Base-by-base conservation (phyloP, 64 coral and sea anemone genomes). In the Actinia equina region DNA sequence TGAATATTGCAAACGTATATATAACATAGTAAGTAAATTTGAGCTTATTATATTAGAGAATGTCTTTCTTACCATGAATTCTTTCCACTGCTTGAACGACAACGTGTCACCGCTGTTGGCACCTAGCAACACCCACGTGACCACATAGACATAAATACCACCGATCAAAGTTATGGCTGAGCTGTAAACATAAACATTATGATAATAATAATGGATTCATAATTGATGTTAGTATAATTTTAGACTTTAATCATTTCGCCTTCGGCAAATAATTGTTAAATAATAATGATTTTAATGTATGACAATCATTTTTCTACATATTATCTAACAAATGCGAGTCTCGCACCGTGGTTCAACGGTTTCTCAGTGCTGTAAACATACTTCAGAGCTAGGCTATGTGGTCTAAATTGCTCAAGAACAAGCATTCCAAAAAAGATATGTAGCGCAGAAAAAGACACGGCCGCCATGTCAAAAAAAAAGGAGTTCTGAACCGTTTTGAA, bases 91-190 rank as follows among this genome's bases (percentile, higher is more conserved):
- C 13, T 6, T 10, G 78, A 81, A 81, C 52, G 83, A 85, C 17
- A 85, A 61, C 7, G 55, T 60, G 10, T 43, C 51, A 85, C 54
- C 62, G 53, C n/a, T 60, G 55, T 85, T 54, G 8, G 7, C 3
- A 27, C 59, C 83, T 4, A 85, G 83, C 19, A 85, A 54, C 7
- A 63, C 54, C 83, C 83, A 85, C 54, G 59, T 63, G 22, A 85
- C 59, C 41, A 63, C 55, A 22, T 85, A 85, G 0, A 85, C 83
- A 54, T 52, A 85, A 54, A 85, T 85, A 85, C 83, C 83, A 12
- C 55, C 15, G 17, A 54, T 63, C n/a, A 85, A 62, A 0, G 83
- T 85, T 19, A 85, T 63, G 30, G 83, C 52, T 54, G 83, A 85
- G 83, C 83, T 85, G 83, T 22, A 85, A 85, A 22, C 8, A 9